A percentile compares a stretch with the other conserved stretches of the same genome.
Conservation (phyloP, 2,888 invertebrate species). For the Tetragnatha montana region DNA sequence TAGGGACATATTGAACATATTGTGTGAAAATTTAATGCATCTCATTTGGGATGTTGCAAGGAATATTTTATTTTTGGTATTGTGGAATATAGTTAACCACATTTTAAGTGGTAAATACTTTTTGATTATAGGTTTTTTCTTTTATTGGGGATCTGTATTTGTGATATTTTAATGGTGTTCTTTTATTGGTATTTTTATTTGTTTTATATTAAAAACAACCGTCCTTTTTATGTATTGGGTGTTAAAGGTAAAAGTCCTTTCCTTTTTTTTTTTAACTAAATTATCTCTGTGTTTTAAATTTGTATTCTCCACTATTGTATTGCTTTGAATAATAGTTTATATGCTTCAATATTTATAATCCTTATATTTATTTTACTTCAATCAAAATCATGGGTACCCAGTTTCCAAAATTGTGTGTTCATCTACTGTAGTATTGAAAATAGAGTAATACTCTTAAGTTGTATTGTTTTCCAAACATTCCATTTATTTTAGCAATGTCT, state of each 20-base stretch:
- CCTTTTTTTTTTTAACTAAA: too few relatives aligned
- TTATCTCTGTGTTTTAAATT: too few relatives aligned
- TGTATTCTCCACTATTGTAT: too few relatives aligned
- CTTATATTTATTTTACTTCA: not conserved
- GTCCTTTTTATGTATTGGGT: not conserved
- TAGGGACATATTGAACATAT: too few relatives aligned
- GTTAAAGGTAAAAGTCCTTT: too few relatives aligned
- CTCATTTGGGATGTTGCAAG: not conserved
- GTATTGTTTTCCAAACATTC: not conserved
- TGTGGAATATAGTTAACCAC: not conserved
- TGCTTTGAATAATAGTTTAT: too few relatives aligned
- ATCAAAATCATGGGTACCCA: conserved; percentile 14
- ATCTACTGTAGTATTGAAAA: not conserved
- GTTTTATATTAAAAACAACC: not conserved
- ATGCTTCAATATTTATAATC: not conserved
- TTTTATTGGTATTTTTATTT: not conserved
- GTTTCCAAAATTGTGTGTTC: not conserved
- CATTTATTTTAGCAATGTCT: too few relatives aligned
- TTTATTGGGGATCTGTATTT: not conserved
- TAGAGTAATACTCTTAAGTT: not conserved
- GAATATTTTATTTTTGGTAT: not conserved
- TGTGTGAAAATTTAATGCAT: too few relatives aligned
- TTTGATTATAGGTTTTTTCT: too few relatives aligned
- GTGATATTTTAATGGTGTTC: not conserved
- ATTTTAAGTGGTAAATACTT: not conserved